Evolutionary conservation across 53 echinoderm and acorn worm genomes (phyloP), one percentile per base, ranked within the genome.

Genomic region (Stichopus horrens): DNA sequence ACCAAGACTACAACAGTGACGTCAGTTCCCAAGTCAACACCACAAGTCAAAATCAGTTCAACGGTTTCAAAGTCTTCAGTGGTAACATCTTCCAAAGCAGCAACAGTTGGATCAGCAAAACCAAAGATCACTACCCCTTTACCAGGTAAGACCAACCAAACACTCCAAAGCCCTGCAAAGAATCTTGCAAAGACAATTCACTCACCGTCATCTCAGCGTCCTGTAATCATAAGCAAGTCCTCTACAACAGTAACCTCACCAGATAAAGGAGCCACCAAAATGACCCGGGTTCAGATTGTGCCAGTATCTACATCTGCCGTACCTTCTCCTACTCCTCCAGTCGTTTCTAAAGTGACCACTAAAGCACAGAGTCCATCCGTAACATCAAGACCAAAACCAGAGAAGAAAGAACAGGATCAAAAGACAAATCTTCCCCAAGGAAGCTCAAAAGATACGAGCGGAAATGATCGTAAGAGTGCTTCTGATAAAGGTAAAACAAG

Each of bases 191-290:
- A 91, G 65, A 74, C 91, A 53, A 88, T 77, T 9, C 67, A 86
- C 4, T 91, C 95, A 3, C 92, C 97, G 71, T 81, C 90, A 57
- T 88, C 92, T 21, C 86, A 93, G 53, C 85, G 89, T 63, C 97
- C 97, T 9, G 94, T 95, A 75, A 97, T 97, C 54, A 74, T 97
- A 53, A 97, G 97, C 87, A 93, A 88, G 54, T 93, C 94, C 20
- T 90, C 92, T 23, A 93, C 94, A 54, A 92, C 92, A 8, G 92
- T 92, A 53, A 90, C 92, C 23, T 96, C 96, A 58, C 95, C 97
- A 55, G 95, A 97, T 65, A 97, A 94, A 88, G 96, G 94, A 7
- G 90, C 89, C 77, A 91, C 93, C 21, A 96, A 96, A 79, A 92
- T 94, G 21, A 94, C 96, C 23, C 86, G 87, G 23, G 93, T 91